Conservation (phyloP, 2,113 vertebrate genomes). For the Syrmaticus mikado region DNA sequence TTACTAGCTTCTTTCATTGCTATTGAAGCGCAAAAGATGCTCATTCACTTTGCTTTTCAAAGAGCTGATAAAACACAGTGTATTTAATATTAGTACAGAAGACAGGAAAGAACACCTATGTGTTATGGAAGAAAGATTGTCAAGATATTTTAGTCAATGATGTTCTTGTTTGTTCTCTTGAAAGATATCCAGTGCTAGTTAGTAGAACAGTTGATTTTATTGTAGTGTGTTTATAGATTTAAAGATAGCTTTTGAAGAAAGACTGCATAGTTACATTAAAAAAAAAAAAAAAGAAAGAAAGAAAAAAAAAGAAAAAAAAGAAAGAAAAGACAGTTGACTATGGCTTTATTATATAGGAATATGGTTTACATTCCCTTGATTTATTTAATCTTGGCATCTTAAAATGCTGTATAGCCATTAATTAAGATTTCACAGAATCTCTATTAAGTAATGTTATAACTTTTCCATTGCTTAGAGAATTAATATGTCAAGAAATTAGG, state of each 20-base stretch:
- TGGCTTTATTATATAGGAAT: not conserved
- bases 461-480: not conserved
- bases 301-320: not conserved
- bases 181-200: not conserved
- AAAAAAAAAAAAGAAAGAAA: not conserved
- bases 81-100: not conserved
- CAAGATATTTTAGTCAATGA: not conserved
- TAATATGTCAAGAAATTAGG: not conserved
- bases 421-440: not conserved
- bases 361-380: not conserved
- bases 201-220: conserved; percentile 32
- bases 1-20: not conserved
- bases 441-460: not conserved
- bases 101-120: not conserved
- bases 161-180: conserved; percentile 14
- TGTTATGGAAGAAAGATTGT: not conserved
- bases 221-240: conserved; percentile 12
- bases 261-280: not conserved
- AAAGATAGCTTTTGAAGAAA: conserved; percentile 14
- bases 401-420: not conserved
- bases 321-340: not conserved
- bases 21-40: not conserved
- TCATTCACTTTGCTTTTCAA: not conserved
- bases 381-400: not conserved
- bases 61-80: not conserved